phyloP scores from a whole-genome alignment of 2,797 vertebrate genomes.

The Sebastes melanostomus region DNA sequence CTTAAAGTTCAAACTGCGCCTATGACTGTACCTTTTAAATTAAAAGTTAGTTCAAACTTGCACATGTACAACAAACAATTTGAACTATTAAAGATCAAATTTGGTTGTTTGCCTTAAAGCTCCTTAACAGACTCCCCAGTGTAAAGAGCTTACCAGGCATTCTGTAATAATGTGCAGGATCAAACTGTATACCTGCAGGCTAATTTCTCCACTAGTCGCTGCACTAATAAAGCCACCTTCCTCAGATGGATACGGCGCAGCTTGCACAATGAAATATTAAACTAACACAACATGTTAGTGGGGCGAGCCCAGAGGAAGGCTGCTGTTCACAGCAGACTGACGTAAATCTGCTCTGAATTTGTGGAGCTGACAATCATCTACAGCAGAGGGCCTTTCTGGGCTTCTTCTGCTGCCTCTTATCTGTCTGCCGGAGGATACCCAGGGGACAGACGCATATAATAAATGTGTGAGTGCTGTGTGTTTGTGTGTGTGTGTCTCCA shows the following conservation, averaged over 20 bases:
- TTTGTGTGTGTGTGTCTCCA: slow-evolving; percentile 6
- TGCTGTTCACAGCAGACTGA: slow-evolving; percentile 20
- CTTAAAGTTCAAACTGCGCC: too few species aligned
- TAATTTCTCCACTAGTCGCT: neutral
- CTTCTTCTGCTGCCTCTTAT: slow-evolving; percentile 17
- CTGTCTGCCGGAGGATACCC: slow-evolving; percentile 34
- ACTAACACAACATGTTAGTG: neutral
- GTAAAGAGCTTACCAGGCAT: neutral
- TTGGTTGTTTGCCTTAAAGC: neutral
- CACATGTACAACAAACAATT: neutral
- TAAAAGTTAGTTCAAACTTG: neutral
- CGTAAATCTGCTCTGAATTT: slow-evolving; percentile 39
- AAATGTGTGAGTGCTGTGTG: slow-evolving; percentile 38
- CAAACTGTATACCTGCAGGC: neutral
- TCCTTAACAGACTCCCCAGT: neutral
- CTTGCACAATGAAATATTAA: slow-evolving; percentile 39
- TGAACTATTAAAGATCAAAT: neutral
- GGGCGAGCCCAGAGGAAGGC: slow-evolving; percentile 15
- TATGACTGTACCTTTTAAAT: neutral
- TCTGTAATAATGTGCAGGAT: neutral
- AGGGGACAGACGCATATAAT: slow-evolving; percentile 42
- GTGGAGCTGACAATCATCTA: slow-evolving; percentile 43
- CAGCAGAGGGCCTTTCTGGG: slow-evolving; percentile 12
- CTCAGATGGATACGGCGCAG: slow-evolving; percentile 38
- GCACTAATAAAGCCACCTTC: slow-evolving; percentile 38